These are phyloP conservation scores for Lanius collurio DNA, from an alignment of 2,113 vertebrate species.

Conservation along the genomic window DNA sequence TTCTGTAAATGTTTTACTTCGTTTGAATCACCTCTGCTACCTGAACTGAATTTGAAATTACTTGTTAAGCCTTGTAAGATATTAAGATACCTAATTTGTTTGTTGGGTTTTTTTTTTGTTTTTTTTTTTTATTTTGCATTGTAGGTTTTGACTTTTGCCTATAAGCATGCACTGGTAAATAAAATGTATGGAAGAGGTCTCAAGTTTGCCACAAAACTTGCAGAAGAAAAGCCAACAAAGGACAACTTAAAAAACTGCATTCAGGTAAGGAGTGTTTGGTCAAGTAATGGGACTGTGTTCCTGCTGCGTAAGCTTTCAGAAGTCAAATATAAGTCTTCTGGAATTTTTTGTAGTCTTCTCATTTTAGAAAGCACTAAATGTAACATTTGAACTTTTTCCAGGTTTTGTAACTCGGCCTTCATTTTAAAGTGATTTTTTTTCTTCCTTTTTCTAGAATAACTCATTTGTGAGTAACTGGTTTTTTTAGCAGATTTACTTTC, in stretches of 20 bases:
- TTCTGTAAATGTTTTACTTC: neutral
- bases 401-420: neutral
- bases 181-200: constrained; percentile 95
- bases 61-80: neutral
- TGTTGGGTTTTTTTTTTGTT: neutral
- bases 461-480: neutral
- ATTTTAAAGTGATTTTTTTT: neutral
- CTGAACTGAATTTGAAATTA: neutral
- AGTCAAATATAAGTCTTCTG: neutral
- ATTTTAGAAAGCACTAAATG: neutral
- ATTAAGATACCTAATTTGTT: neutral
- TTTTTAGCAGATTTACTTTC: neutral
- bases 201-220: constrained; percentile 92
- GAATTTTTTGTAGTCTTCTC: neutral
- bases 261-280: constrained; percentile 78
- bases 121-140: neutral
- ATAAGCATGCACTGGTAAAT: constrained; percentile 94
- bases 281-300: neutral
- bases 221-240: constrained; percentile 96
- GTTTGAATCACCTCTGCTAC: neutral
- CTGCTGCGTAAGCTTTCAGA: neutral
- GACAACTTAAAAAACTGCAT: constrained; percentile 97
- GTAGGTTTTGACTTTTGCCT: constrained; percentile 94
- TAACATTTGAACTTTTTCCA: neutral
- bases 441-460: neutral